Evolutionary conservation across 1,140 invertebrate species (phyloP).

Genomic region (Achroia grisella): DNA sequence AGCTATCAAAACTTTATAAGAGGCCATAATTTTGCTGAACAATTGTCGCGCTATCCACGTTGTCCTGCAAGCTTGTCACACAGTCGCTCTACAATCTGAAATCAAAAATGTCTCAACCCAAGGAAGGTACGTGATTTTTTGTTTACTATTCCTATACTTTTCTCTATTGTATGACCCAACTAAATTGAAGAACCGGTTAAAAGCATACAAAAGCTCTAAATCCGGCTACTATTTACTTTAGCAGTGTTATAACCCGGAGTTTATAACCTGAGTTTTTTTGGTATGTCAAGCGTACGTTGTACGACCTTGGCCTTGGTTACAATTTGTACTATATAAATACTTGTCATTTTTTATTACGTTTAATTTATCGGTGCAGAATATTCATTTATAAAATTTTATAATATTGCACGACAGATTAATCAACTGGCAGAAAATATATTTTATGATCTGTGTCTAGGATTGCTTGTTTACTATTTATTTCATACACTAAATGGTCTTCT

Average conservation of each 20-base stretch:
- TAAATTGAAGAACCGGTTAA: conserved; percentile 16
- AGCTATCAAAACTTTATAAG: conserved; percentile 57
- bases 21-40: conserved; percentile 28
- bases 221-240: neutral
- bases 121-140: conserved; percentile 46
- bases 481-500: no score
- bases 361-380: no score
- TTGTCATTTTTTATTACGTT: no score
- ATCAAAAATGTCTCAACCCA: conserved; percentile 47
- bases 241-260: neutral
- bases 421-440: no score
- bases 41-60: conserved; percentile 29
- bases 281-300: no score
- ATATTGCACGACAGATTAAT: no score
- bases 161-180: conserved; percentile 19
- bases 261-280: neutral
- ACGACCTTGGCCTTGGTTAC: neutral
- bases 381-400: no score
- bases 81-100: conserved; percentile 8
- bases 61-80: conserved; percentile 16
- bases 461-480: no score
- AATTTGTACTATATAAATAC: no score
- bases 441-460: no score
- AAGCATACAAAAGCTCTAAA: no score
- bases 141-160: conserved; percentile 8